A percentile compares a stretch with the other conserved stretches of the same genome.
These are phyloP conservation scores for Drymonia ruficornis DNA, from an alignment of 2,888 invertebrate genomes.

Conservation along the genomic window DNA sequence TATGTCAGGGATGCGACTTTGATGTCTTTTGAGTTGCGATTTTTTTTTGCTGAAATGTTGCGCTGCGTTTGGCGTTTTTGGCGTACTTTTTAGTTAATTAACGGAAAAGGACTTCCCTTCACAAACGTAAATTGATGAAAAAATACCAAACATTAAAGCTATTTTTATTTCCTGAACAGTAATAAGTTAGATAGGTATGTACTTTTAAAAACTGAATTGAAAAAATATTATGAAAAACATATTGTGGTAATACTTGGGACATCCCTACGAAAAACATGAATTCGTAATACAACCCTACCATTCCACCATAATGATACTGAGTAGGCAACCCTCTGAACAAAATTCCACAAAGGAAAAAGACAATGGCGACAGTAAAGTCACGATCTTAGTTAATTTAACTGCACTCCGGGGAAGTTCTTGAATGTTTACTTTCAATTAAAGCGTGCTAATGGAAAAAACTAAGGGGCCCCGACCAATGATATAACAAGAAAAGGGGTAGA, in stretches of 20 bases:
- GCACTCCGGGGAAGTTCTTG: constrained; percentile 35
- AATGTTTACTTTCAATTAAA: constrained; percentile 56
- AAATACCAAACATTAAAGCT: no score
- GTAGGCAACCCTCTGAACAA: neutral
- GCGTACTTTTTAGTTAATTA: neutral
- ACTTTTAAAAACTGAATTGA: no score
- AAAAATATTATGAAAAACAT: no score
- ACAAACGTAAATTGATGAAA: neutral
- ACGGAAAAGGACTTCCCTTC: neutral
- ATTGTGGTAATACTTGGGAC: neutral
- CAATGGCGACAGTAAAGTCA: constrained; percentile 29
- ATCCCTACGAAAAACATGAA: neutral
- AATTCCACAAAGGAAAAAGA: constrained; percentile 22
- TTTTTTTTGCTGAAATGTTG: neutral
- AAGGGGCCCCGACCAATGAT: constrained; percentile 46
- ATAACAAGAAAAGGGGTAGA: no score
- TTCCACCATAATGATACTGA: neutral
- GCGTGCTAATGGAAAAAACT: constrained; percentile 60
- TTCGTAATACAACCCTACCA: neutral
- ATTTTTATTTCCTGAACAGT: no score
- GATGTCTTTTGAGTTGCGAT: neutral
- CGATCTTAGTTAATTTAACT: constrained; percentile 41
- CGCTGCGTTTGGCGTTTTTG: neutral
- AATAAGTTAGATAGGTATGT: no score
- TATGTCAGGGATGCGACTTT: constrained; percentile 18